Conservation (phyloP, 1,140 invertebrate species). For the Streblospio benedicti region DNA sequence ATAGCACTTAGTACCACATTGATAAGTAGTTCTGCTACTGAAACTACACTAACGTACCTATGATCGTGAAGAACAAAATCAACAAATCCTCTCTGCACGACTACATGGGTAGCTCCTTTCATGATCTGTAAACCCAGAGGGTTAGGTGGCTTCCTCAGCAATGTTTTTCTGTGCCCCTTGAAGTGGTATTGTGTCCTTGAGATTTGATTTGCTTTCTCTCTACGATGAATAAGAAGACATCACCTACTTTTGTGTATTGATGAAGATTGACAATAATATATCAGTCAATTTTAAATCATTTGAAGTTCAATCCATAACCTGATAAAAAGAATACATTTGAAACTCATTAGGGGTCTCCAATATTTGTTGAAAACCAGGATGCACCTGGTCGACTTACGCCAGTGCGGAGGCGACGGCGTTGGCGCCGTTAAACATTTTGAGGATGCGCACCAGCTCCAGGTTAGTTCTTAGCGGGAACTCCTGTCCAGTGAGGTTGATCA, state of each 20-base stretch:
- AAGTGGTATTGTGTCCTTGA: not conserved
- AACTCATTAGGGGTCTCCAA: not conserved
- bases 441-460: constrained; percentile 14
- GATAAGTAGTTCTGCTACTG: too few species aligned
- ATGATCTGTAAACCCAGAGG: constrained; percentile 6
- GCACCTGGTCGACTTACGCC: too few species aligned
- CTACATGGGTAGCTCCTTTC: constrained; percentile 15
- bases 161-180: not conserved
- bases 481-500: constrained; percentile 22
- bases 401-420: constrained; percentile 17
- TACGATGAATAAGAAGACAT: not conserved
- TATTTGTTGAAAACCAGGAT: not conserved
- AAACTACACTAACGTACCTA: too few species aligned
- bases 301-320: constrained; percentile 7
- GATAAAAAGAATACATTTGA: constrained; percentile 6
- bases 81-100: constrained; percentile 11
- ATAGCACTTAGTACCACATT: too few species aligned
- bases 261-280: constrained; percentile 6
- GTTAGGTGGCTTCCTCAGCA: not conserved
- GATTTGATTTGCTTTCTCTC: not conserved
- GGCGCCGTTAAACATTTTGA: constrained; percentile 15
- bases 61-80: constrained; percentile 8
- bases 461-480: constrained; percentile 20
- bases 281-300: constrained; percentile 7
- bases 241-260: not conserved